Evolutionary conservation across 2,888 invertebrate genomes (phyloP).

Genomic region (Cheilosia impressa): DNA sequence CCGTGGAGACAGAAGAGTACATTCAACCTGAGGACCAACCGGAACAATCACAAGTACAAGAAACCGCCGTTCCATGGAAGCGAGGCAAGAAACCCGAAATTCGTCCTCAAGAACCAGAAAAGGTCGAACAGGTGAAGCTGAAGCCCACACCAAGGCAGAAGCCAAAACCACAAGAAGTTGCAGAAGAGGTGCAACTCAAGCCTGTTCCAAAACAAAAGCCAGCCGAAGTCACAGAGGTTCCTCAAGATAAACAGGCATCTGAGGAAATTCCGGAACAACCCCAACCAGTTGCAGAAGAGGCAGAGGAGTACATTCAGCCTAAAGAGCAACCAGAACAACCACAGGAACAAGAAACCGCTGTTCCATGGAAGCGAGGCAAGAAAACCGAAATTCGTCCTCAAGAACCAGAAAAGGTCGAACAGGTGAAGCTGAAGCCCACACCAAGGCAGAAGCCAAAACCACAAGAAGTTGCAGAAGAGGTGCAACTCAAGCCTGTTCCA

Average conservation of each 20-base stretch:
- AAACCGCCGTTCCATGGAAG: slow-evolving; percentile 52
- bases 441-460: slow-evolving; percentile 74
- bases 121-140: slow-evolving; percentile 80
- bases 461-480: slow-evolving; percentile 77
- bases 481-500: slow-evolving; percentile 81
- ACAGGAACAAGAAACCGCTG: slow-evolving; percentile 43
- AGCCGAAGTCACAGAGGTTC: slow-evolving; percentile 57
- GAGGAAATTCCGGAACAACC: slow-evolving; percentile 57
- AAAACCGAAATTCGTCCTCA: slow-evolving; percentile 75
- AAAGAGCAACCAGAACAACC: slow-evolving; percentile 77
- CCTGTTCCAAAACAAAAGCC: slow-evolving; percentile 80
- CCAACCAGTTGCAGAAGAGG: too few species aligned
- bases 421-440: slow-evolving; percentile 78
- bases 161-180: slow-evolving; percentile 46
- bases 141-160: slow-evolving; percentile 77
- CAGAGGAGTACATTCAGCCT: slow-evolving; percentile 42
- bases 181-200: slow-evolving; percentile 80
- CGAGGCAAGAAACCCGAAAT: slow-evolving; percentile 71
- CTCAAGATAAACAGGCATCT: slow-evolving; percentile 73
- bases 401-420: slow-evolving; percentile 79
- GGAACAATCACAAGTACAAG: slow-evolving; percentile 73
- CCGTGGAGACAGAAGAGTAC: slow-evolving; percentile 1
- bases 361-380: slow-evolving; percentile 56
- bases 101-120: slow-evolving; percentile 76
- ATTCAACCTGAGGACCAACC: slow-evolving; percentile 72